Evolutionary conservation across 2,797 vertebrate species (phyloP), one percentile per base, ranked within the genome.

Genomic region (Centroberyx gerrardi): DNA sequence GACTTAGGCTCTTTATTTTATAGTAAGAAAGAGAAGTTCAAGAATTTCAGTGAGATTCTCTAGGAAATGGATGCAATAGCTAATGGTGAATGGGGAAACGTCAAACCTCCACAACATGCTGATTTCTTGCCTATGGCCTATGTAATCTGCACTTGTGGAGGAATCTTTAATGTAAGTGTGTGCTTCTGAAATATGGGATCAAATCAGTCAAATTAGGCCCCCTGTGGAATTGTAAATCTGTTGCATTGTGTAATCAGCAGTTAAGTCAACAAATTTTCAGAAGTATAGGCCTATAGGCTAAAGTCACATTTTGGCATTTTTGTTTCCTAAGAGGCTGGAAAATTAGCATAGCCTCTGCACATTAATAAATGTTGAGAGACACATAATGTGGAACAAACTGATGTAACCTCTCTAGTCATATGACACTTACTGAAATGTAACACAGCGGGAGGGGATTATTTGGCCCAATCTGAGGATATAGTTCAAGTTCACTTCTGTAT

Each of bases 351-450:
- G 4, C 48, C 9, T 44, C 9, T 51, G 28, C 13, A 22, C 22
- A 22, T 22, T 22, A 22, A 8, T 40, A 40, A 40, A 8, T 40
- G n/a, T 52, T 52, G 15, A n/a, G 17, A 46, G 13, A 9, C 9
- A 12, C 31, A 49, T 2, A 42, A 40, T 27, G 59, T 58, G 76
- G 62, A 84, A 77, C 63, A 62, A 54, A 62, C 38, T 22, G 48
- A 56, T 48, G 55, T 28, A 72, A 51, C 33, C 42, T 44, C 40
- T 3, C 6, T 5, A 55, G 54, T 85, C 82, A 82, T 49, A 73
- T 78, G 70, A 59, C 7, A 29, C 38, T 14, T 0, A 36, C 66
- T 56, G 55, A 51, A 44, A 13, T 29, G 2, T 18, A 15, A 15
- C 28, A 22, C 10, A 0, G 15, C 13, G 15, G 18, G 44, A 36